phyloP scores from a whole-genome alignment of 2,888 invertebrate genomes.

The Trachelus iudaicus region DNA sequence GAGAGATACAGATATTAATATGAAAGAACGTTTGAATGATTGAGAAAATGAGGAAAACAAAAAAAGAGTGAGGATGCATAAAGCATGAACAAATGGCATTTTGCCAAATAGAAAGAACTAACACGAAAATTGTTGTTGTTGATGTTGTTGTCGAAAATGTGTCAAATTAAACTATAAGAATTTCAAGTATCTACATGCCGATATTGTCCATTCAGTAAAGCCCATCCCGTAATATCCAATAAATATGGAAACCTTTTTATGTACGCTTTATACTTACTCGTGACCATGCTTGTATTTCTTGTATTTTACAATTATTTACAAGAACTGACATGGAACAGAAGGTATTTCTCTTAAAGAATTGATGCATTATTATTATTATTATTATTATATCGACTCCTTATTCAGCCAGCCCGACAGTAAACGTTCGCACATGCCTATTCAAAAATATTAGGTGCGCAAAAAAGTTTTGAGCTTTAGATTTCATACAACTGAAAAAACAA shows the following conservation, averaged over 20 bases:
- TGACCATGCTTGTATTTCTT: background rate
- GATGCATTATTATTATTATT: background rate
- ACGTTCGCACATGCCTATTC: background rate
- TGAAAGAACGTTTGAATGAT: background rate
- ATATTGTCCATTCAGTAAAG: background rate
- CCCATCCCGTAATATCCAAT: background rate
- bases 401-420: background rate
- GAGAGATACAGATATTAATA: background rate
- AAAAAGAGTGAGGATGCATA: constrained; percentile 11
- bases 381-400: background rate
- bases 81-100: constrained; percentile 27
- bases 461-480: too few relatives aligned
- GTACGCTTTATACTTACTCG: background rate
- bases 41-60: background rate
- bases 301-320: constrained; percentile 44
- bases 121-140: constrained; percentile 53
- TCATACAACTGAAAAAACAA: too few relatives aligned
- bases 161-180: constrained; percentile 61
- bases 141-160: constrained; percentile 61
- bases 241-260: background rate
- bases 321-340: constrained; percentile 10
- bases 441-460: too few relatives aligned
- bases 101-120: constrained; percentile 33
- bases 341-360: background rate
- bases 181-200: constrained; percentile 48